phyloP scores from a whole-genome alignment of 2,113 vertebrate species.

The Blennius ocellaris region DNA sequence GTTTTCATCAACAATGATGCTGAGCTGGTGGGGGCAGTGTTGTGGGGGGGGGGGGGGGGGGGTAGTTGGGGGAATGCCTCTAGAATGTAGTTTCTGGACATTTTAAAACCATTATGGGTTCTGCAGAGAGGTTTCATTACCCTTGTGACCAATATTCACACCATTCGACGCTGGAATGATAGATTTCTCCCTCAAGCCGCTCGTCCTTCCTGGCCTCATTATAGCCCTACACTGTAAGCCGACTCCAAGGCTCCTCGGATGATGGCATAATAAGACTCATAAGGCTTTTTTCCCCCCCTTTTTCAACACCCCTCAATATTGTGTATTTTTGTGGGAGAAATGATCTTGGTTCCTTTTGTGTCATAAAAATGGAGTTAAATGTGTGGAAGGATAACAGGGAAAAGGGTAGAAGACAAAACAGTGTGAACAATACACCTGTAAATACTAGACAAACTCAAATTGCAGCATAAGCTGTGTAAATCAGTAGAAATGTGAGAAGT shows the following conservation, averaged over 20 bases:
- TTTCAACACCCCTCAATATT: too few species aligned
- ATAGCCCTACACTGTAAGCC: slow-evolving; percentile 19
- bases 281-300: slow-evolving; percentile 27
- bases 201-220: slow-evolving; percentile 68
- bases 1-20: slow-evolving; percentile 6
- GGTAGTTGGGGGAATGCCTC: slow-evolving; percentile 4
- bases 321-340: too few species aligned
- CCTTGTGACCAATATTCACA: slow-evolving; percentile 41
- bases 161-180: slow-evolving; percentile 41
- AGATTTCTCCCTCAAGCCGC: slow-evolving; percentile 44
- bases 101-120: slow-evolving; percentile 32
- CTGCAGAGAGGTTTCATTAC: slow-evolving; percentile 35
- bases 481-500: too few species aligned
- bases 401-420: too few species aligned
- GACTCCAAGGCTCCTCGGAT: slow-evolving; percentile 48
- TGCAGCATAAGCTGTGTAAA: too few species aligned
- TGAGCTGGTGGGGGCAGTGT: neutral
- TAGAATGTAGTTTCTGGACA: neutral
- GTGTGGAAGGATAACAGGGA: too few species aligned
- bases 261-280: slow-evolving; percentile 46
- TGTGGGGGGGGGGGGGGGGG: too few species aligned
- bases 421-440: too few species aligned
- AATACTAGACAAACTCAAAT: too few species aligned
- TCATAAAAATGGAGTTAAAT: too few species aligned
- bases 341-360: too few species aligned